Evolutionary conservation across 1,140 invertebrate species (phyloP).

Genomic region (Calliopsis andreniformis): DNA sequence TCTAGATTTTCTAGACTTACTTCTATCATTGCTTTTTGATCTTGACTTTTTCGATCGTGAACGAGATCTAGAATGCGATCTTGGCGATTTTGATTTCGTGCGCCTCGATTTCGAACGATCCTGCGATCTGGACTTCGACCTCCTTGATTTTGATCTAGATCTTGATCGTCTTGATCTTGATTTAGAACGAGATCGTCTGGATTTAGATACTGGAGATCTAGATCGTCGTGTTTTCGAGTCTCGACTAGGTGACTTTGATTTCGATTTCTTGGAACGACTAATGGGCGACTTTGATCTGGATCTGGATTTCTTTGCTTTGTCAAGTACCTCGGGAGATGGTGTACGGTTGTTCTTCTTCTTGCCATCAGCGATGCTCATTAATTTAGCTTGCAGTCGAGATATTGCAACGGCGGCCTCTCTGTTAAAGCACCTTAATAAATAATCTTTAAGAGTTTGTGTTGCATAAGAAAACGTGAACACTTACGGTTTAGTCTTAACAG

Average conservation of each 20-base stretch:
- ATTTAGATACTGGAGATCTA: constrained; percentile 68
- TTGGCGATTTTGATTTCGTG: constrained; percentile 70
- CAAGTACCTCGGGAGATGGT: constrained; percentile 71
- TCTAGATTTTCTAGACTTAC: constrained; percentile 76
- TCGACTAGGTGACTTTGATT: constrained; percentile 70
- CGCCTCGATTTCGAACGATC: constrained; percentile 64
- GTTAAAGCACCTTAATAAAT: constrained; percentile 41
- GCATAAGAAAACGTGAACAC: constrained; percentile 27
- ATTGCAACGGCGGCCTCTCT: constrained; percentile 82
- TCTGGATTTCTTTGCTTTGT: constrained; percentile 73
- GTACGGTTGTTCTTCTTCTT: constrained; percentile 79
- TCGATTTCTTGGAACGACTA: constrained; percentile 62
- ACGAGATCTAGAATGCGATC: constrained; percentile 67
- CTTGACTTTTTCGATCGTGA: constrained; percentile 75
- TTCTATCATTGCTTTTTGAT: constrained; percentile 76
- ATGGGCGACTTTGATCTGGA: constrained; percentile 78
- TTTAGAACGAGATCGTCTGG: constrained; percentile 63
- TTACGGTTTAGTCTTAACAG: constrained; percentile 80
- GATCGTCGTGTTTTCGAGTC: constrained; percentile 70
- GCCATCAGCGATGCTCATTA: constrained; percentile 83
- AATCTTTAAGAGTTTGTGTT: constrained; percentile 11
- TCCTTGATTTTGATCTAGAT: constrained; percentile 70
- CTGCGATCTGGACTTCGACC: constrained; percentile 68
- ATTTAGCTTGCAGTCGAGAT: constrained; percentile 83
- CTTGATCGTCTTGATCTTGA: constrained; percentile 67